Percentiles rank a stretch among this genome's conserved stretches.
These are phyloP conservation scores for Myiopsitta monachus DNA, from an alignment of 2,113 vertebrate genomes.

Conservation along the genomic window DNA sequence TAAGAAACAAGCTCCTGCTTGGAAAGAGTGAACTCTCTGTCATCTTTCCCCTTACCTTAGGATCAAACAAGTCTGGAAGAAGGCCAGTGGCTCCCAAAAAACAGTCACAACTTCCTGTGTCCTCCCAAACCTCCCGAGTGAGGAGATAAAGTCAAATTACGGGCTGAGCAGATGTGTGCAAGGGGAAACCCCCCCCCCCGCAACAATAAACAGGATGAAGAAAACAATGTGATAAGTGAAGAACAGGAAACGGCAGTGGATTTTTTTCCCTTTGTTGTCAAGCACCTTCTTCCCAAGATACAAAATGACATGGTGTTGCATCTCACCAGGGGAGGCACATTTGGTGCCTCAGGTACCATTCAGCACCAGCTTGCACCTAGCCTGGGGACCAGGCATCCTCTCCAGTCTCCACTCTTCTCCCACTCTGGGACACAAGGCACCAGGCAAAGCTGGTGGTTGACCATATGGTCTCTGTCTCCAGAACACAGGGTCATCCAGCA, in stretches of 20 bases:
- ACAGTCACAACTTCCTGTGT: background rate
- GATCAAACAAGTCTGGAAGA: background rate
- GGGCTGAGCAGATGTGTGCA: background rate
- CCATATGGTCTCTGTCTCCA: background rate
- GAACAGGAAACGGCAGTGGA: background rate
- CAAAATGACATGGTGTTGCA: background rate
- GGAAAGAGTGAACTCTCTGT: background rate
- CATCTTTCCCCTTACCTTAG: background rate
- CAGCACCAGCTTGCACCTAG: background rate
- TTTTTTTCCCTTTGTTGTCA: background rate
- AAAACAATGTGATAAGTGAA: background rate
- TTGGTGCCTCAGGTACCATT: background rate
- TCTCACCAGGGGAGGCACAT: background rate
- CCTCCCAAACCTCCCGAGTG: background rate
- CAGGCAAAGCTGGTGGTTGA: background rate
- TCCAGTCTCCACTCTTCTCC: background rate
- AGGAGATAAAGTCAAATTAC: background rate
- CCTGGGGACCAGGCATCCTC: background rate
- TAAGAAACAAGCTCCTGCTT: background rate
- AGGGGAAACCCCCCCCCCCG: too few relatives aligned
- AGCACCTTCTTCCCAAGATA: background rate
- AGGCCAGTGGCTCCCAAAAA: background rate
- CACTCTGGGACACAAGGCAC: background rate
- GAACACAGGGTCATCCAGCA: background rate
- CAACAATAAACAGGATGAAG: background rate